Conservation (phyloP, 2,888 invertebrate species). For the Sesamia inferens region DNA sequence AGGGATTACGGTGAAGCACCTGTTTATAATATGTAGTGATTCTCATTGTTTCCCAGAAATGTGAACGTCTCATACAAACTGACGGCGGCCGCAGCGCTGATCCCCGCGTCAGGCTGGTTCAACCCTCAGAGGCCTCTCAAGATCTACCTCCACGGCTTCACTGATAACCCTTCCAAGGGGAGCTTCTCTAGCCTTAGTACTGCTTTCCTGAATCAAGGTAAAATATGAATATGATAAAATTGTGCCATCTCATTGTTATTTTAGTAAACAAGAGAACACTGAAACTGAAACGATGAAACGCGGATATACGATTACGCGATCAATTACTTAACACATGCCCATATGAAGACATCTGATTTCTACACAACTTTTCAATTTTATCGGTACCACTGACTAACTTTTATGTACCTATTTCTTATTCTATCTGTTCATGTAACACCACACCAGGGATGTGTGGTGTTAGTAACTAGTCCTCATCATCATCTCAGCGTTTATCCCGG, state of each 20-base stretch:
- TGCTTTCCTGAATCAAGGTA: conserved; percentile 69
- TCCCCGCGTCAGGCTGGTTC: conserved; percentile 31
- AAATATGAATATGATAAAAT: background rate
- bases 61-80: conserved; percentile 44
- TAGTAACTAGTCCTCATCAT: too few relatives aligned
- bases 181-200: conserved; percentile 58
- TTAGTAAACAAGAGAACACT: background rate
- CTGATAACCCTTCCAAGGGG: conserved; percentile 58
- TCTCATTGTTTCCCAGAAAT: conserved; percentile 21
- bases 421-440: too few relatives aligned
- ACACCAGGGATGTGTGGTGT: too few relatives aligned
- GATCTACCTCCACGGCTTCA: conserved; percentile 68
- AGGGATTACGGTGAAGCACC: too few relatives aligned
- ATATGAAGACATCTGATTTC: too few relatives aligned
- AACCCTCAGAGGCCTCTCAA: conserved; percentile 43
- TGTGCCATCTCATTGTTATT: background rate
- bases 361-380: too few relatives aligned
- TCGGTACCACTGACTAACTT: too few relatives aligned
- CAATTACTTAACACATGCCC: too few relatives aligned
- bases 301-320: background rate
- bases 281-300: background rate
- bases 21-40: too few relatives aligned
- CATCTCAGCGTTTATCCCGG: too few relatives aligned
- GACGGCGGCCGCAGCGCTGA: conserved; percentile 28
- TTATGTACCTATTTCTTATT: too few relatives aligned